Conservation (phyloP, 1,140 invertebrate genomes). For the Habropoda laboriosa region DNA sequence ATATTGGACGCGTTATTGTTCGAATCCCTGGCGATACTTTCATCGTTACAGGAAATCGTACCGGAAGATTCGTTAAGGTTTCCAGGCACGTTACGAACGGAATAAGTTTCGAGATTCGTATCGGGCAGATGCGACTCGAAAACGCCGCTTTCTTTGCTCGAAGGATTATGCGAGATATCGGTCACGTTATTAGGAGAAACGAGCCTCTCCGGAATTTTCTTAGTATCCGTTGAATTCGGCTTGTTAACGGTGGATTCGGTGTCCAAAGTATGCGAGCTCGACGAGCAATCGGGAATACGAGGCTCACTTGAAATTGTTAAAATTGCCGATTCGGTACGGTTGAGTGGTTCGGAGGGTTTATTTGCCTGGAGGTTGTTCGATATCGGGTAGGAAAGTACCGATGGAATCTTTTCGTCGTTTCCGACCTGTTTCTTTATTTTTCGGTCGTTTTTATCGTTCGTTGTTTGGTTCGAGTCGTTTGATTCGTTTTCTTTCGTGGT, state of each 20-base stretch:
- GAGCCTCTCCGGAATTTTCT: neutral
- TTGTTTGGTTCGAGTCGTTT: neutral
- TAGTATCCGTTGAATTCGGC: slow-evolving; percentile 24
- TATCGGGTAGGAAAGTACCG: neutral
- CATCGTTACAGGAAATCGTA: neutral
- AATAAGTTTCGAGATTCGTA: neutral
- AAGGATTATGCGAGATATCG: slow-evolving; percentile 24
- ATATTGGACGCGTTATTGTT: neutral
- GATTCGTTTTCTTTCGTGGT: neutral
- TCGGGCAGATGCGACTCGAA: neutral
- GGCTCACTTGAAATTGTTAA: slow-evolving; percentile 39
- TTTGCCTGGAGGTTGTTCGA: slow-evolving; percentile 9
- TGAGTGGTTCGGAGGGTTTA: neutral
- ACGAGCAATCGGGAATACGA: slow-evolving; percentile 9
- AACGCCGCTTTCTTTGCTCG: neutral
- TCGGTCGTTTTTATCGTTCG: neutral
- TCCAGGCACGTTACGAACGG: neutral
- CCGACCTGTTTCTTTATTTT: neutral
- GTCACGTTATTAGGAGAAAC: slow-evolving; percentile 6
- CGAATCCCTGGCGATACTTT: neutral
- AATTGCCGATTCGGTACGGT: slow-evolving; percentile 7
- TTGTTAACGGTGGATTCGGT: slow-evolving; percentile 34
- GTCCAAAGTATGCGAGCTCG: slow-evolving; percentile 8
- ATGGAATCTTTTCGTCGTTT: neutral
- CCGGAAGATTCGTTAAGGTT: neutral